Evolutionary conservation across 2,888 invertebrate species (phyloP).

Genomic region (Agriopis aurantiaria): DNA sequence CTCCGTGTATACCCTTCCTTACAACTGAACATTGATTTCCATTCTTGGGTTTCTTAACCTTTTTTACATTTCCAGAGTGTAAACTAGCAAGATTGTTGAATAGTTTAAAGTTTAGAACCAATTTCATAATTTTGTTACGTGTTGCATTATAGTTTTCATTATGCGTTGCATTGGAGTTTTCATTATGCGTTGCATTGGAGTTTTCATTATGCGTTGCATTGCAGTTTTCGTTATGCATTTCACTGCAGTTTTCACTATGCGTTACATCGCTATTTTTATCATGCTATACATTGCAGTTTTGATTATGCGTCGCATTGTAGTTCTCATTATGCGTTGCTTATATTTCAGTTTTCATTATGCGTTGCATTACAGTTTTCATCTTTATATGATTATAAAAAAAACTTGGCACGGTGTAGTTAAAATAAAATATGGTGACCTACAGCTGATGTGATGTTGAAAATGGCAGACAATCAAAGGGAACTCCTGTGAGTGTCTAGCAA

Average conservation of each 20-base stretch:
- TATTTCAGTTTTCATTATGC: not conserved
- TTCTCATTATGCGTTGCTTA: not conserved
- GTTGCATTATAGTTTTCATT: slow-evolving; percentile 3
- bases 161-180: slow-evolving; percentile 2
- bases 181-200: not conserved
- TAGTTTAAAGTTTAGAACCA: not conserved
- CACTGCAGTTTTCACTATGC: too few relatives aligned
- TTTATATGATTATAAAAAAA: too few relatives aligned
- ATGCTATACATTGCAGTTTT: not conserved
- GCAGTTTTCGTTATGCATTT: too few relatives aligned
- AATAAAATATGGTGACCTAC: too few relatives aligned
- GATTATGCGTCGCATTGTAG: not conserved
- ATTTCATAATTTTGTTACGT: not conserved
- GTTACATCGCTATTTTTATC: too few relatives aligned
- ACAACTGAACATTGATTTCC: slow-evolving; percentile 25
- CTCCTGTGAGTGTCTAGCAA: too few relatives aligned
- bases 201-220: slow-evolving; percentile 1
- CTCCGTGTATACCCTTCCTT: slow-evolving; percentile 20
- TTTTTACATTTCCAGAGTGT: slow-evolving; percentile 28
- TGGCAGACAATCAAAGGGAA: too few relatives aligned
- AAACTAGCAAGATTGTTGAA: slow-evolving; percentile 30
- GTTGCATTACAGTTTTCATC: not conserved
- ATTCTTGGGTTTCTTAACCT: slow-evolving; percentile 30
- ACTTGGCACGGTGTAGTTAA: too few relatives aligned
- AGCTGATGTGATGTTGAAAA: too few relatives aligned